These are phyloP conservation scores for Trogon melanurus DNA, from an alignment of 2,113 vertebrate genomes.

Conservation along the genomic window DNA sequence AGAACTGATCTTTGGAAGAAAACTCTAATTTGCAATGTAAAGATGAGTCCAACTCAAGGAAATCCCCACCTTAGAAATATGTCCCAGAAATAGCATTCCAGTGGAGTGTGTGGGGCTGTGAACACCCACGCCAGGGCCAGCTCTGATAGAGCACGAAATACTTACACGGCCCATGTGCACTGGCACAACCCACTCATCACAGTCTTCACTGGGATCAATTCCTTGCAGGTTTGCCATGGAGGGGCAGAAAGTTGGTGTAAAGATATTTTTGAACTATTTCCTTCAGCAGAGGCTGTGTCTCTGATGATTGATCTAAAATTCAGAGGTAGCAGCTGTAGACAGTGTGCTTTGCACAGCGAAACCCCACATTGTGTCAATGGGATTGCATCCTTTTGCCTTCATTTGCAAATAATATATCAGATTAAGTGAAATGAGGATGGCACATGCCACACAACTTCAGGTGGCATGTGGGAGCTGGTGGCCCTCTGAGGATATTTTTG, in stretches of 20 bases:
- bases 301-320: background rate
- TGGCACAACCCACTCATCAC: background rate
- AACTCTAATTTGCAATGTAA: background rate
- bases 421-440: background rate
- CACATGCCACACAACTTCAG: fast-evolving
- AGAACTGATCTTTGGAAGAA: background rate
- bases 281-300: background rate
- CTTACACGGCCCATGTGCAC: background rate
- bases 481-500: background rate
- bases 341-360: background rate
- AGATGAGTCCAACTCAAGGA: background rate
- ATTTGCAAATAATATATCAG: background rate
- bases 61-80: fast-evolving
- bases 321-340: background rate
- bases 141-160: background rate
- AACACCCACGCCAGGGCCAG: fast-evolving
- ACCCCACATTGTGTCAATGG: background rate
- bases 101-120: background rate
- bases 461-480: background rate
- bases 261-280: background rate
- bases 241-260: background rate
- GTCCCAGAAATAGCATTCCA: background rate
- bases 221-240: background rate
- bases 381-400: background rate
- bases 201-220: background rate